Evolutionary conservation across 2,797 vertebrate species (phyloP).

Genomic region (Pangasius djambal): DNA sequence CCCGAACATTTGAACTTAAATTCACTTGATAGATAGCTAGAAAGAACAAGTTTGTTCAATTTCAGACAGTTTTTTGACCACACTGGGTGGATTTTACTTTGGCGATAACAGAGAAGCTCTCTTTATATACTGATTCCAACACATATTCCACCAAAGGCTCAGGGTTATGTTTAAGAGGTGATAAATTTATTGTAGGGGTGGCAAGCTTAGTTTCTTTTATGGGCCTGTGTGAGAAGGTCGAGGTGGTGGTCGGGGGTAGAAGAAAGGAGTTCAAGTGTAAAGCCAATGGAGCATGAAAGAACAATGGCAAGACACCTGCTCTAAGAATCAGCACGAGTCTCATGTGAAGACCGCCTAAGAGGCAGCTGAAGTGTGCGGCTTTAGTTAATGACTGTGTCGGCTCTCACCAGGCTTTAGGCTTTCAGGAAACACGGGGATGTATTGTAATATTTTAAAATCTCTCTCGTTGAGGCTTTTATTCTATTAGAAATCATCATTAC

Average conservation of each 20-base stretch:
- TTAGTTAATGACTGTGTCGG: constrained; percentile 18
- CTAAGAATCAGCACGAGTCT: constrained; percentile 43
- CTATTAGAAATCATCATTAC: not conserved
- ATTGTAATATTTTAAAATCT: not conserved
- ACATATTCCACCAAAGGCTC: constrained; percentile 68
- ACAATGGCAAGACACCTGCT: constrained; percentile 68
- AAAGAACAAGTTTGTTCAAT: not conserved
- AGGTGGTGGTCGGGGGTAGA: constrained; percentile 67
- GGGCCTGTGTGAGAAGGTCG: constrained; percentile 73
- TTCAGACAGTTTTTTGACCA: not conserved
- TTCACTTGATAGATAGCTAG: not conserved
- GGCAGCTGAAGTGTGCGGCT: constrained; percentile 28
- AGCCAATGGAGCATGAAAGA: constrained; percentile 78
- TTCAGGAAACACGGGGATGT: not conserved
- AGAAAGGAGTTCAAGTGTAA: constrained; percentile 80
- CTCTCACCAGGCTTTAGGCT: not conserved
- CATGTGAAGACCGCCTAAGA: constrained; percentile 7
- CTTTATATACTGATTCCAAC: constrained; percentile 14
- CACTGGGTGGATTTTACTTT: not conserved
- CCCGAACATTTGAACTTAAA: not conserved
- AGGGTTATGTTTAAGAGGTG: constrained; percentile 78
- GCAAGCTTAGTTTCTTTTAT: constrained; percentile 73
- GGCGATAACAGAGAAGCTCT: not conserved
- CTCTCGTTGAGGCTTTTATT: not conserved
- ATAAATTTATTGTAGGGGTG: constrained; percentile 79